Evolutionary conservation across 2,888 invertebrate genomes (phyloP).

Genomic region (Scrobipalpa costella): DNA sequence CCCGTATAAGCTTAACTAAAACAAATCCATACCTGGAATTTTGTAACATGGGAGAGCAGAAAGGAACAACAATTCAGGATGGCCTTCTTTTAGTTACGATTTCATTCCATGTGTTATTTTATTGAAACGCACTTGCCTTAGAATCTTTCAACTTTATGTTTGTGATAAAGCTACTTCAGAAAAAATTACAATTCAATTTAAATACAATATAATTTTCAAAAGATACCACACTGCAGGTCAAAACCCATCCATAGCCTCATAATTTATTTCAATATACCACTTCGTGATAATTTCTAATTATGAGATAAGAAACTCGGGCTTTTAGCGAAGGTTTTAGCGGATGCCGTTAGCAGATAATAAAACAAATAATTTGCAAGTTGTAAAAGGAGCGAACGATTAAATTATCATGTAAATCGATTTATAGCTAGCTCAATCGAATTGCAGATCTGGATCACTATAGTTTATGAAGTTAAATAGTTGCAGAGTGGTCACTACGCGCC

Average conservation of each 20-base stretch:
- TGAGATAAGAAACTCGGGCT: conserved; percentile 12
- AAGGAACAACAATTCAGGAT: too few species aligned
- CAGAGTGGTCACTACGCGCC: neutral
- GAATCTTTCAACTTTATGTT: too few species aligned
- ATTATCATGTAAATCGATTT: conserved; percentile 7
- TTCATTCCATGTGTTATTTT: too few species aligned
- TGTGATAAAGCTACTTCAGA: too few species aligned
- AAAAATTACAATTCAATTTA: too few species aligned
- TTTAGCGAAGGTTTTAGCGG: conserved; percentile 9
- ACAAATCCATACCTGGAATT: too few species aligned
- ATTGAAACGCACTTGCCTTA: too few species aligned
- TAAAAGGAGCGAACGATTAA: neutral
- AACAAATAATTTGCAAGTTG: conserved; percentile 4
- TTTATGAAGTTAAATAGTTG: neutral
- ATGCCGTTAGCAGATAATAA: neutral
- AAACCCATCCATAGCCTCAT: neutral
- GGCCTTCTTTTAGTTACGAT: too few species aligned
- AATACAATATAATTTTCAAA: too few species aligned
- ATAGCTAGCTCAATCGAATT: conserved; percentile 1
- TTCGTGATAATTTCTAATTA: neutral
- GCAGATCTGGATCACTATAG: neutral
- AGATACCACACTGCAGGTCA: neutral
- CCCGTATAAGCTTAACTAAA: too few species aligned
- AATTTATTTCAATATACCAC: neutral
- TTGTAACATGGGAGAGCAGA: too few species aligned